These are phyloP conservation scores for Podocnemis expansa DNA, from an alignment of 2,113 vertebrate genomes.

Conservation along the genomic window DNA sequence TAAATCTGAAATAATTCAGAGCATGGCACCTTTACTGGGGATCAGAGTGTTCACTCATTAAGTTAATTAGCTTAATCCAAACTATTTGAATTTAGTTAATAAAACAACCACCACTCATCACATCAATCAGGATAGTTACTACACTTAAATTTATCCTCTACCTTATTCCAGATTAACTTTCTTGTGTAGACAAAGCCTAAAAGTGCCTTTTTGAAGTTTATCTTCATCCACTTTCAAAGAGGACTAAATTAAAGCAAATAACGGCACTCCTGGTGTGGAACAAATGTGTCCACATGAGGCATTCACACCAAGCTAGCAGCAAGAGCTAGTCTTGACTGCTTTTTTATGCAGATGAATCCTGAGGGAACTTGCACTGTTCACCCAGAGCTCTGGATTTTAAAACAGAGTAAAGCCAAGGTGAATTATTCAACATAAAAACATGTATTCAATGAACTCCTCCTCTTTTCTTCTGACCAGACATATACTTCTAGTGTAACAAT, in stretches of 20 bases:
- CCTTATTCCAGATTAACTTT: neutral
- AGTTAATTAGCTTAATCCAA: neutral
- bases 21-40: no score
- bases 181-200: neutral
- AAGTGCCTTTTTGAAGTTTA: neutral
- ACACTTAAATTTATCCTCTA: neutral
- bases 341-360: neutral
- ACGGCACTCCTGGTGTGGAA: neutral
- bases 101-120: neutral
- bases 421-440: neutral
- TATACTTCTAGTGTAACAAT: neutral
- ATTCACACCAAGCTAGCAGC: no score
- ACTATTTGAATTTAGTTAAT: neutral
- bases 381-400: neutral
- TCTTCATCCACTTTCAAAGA: neutral
- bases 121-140: neutral
- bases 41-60: no score
- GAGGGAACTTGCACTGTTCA: neutral
- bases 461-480: fast-evolving
- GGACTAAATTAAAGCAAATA: neutral
- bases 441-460: neutral
- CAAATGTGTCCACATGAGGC: neutral
- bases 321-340: neutral
- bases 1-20: no score
- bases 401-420: neutral